Conservation (phyloP, 2,113 vertebrate species). For the Coreoperca whiteheadi region DNA sequence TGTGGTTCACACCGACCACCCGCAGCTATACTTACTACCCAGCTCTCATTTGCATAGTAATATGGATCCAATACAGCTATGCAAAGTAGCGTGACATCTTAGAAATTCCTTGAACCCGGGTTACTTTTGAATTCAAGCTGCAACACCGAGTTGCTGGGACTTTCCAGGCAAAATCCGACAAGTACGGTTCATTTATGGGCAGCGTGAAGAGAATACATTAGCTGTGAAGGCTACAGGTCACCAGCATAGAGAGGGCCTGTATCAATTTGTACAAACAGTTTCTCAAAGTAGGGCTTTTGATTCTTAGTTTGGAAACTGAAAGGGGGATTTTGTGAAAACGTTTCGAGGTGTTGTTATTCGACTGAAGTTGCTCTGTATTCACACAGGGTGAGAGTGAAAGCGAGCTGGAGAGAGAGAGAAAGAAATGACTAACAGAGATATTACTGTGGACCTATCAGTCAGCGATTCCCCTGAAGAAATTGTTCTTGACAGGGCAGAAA, state of each 20-base stretch:
- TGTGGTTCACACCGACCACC: constrained; percentile 28
- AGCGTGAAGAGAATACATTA: neutral
- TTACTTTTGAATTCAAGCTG: constrained; percentile 40
- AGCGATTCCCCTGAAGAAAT: constrained; percentile 45
- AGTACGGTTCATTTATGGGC: constrained; percentile 14
- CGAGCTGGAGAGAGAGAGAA: neutral
- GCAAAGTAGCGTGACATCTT: constrained; percentile 49
- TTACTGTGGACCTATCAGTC: constrained; percentile 43
- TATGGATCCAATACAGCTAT: constrained; percentile 30
- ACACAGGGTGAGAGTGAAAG: neutral
- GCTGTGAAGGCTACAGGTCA: constrained; percentile 8
- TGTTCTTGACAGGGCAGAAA: constrained; percentile 46
- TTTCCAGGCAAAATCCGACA: constrained; percentile 36
- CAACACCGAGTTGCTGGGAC: constrained; percentile 17
- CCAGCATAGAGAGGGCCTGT: neutral
- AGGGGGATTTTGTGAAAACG: constrained; percentile 2
- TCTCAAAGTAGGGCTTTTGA: neutral
- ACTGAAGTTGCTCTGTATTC: neutral
- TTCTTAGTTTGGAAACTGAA: neutral
- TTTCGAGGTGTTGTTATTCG: constrained; percentile 7
- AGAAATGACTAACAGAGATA: constrained; percentile 25
- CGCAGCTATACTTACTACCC: constrained; percentile 42
- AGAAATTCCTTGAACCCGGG: constrained; percentile 26
- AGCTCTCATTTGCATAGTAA: constrained; percentile 51
- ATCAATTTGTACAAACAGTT: neutral